A percentile compares a stretch with the other conserved stretches of the same genome.
These are phyloP conservation scores for zebrafish (Danio rerio) DNA, from an alignment of 2,113 vertebrate species.

Conservation along the genomic window DNA sequence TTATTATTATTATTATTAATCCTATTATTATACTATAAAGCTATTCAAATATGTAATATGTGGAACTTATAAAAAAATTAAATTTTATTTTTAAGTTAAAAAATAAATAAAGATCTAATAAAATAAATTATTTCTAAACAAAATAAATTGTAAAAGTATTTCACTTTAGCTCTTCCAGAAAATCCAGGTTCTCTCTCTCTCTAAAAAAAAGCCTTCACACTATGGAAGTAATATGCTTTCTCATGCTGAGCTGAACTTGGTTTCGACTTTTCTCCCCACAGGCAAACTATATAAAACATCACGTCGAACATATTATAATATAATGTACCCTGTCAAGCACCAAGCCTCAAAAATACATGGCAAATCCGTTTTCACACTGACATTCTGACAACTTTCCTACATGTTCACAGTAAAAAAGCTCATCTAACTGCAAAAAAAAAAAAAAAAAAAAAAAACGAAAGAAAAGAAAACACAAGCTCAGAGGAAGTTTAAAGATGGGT, in stretches of 20 bases:
- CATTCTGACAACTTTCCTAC: not conserved
- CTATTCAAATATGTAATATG: too few relatives aligned
- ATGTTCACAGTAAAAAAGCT: conserved; percentile 1
- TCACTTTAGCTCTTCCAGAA: not conserved
- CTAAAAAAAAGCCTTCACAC: not conserved
- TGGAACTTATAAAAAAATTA: too few relatives aligned
- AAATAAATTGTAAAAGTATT: too few relatives aligned
- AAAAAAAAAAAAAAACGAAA: too few relatives aligned
- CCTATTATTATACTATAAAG: too few relatives aligned
- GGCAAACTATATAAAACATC: not conserved
- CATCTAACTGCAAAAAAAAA: conserved; percentile 39
- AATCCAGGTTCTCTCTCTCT: not conserved
- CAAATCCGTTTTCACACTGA: not conserved
- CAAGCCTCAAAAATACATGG: not conserved
- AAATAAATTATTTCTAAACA: too few relatives aligned
- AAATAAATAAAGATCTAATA: too few relatives aligned
- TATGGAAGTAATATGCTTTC: not conserved
- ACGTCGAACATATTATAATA: not conserved
- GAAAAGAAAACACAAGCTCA: not conserved
- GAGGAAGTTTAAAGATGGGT: not conserved
- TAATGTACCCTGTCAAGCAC: not conserved
- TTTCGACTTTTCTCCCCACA: not conserved
- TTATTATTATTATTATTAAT: too few relatives aligned
- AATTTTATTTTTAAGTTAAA: too few relatives aligned
- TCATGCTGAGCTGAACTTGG: not conserved